Base-by-base conservation (phyloP, 2,888 invertebrate species). In the Euzetes globulus region DNA sequence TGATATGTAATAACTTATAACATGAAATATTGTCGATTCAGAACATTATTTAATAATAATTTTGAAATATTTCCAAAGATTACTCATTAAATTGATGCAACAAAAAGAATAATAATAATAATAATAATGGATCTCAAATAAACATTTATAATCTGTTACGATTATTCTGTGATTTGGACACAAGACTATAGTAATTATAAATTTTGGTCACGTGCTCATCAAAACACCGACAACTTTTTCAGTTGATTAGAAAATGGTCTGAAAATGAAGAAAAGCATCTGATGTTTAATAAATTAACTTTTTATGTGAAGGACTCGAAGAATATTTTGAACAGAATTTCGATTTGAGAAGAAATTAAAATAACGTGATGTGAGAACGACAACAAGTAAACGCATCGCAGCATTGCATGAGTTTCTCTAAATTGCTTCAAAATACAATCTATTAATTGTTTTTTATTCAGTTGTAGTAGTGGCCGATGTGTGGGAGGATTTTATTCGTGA, bases 401-500 rank as follows among this genome's bases (percentile, higher is more conserved):
- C 1, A 70, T 70, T 47, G 70, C 70, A 70, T 70, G 70, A 70
- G 70, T 70, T 70, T 70, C 70, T 70, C 70, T 70, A 70, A 70
- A 70, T 70, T 70, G 47, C 45, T 45, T 70, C 25, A 70, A 68
- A 70, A 70, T 47, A 41, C 11, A 15, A 68, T 3, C 25, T 65
- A 65, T 65, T 65, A 65, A 65, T 45, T 68, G 68, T 37, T 27
- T 19, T 41, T 70, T 45, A 25, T 29, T 70, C 4, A 17, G 1
- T 15, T 70, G 4, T 15, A 70, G 19, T 45, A 27, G 70, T 70
- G 17, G 22, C 63, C 63, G 37, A n/a, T 70, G 70, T 45, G 70
- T 41, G 70, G 70, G 70, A 70, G 70, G 70, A 70, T 22, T 17
- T 45, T 9, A 22, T 47, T 70, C 70, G 70, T 70, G 70, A 70